Conservation (phyloP, 1,140 invertebrate species). For the silkworm (Bombyx mori) region DNA sequence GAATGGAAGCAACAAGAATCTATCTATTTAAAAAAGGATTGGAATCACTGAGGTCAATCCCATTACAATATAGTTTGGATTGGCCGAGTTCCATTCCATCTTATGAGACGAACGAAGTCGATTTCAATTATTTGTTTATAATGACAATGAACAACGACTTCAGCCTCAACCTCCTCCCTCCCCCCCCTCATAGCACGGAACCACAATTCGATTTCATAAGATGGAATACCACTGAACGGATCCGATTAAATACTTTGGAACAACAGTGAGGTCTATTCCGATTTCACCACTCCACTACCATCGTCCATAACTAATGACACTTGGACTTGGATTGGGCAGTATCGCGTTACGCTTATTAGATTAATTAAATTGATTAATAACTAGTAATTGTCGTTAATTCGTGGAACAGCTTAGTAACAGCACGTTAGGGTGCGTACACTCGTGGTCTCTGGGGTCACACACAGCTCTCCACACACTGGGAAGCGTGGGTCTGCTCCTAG, state of each 20-base stretch:
- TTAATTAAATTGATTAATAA: conserved; percentile 18
- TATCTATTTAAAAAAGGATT: conserved; percentile 16
- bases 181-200: too few species aligned
- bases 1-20: conserved; percentile 11
- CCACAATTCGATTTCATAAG: too few species aligned
- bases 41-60: conserved; percentile 11
- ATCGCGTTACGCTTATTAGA: conserved; percentile 58
- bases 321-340: conserved; percentile 43
- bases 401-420: too few species aligned
- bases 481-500: conserved; percentile 69
- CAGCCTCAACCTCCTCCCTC: too few species aligned
- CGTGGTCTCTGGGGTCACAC: conserved; percentile 22
- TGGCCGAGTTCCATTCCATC: conserved; percentile 13
- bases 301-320: conserved; percentile 1
- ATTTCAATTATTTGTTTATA: conserved; percentile 15
- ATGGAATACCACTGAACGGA: too few species aligned
- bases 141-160: too few species aligned
- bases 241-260: too few species aligned
- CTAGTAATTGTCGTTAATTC: too few species aligned
- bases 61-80: conserved; percentile 13
- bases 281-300: not conserved
- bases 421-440: too few species aligned
- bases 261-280: not conserved
- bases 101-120: conserved; percentile 26
- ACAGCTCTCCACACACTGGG: conserved; percentile 46